A percentile compares a stretch with the other conserved stretches of the same genome.
phyloP scores from a whole-genome alignment of 2,888 invertebrate species.

The Parelbella ahira region DNA sequence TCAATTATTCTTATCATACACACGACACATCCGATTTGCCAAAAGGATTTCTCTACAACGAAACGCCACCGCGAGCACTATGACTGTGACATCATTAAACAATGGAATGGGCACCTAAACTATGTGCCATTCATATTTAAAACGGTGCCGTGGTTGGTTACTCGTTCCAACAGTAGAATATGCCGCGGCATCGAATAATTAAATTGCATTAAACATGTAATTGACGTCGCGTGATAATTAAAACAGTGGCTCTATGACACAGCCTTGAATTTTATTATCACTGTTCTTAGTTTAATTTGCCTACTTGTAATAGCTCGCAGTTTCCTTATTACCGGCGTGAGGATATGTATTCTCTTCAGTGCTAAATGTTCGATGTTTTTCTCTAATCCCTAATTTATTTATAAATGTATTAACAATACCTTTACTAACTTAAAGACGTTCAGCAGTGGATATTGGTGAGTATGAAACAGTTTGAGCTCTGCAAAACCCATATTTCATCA shows the following conservation, averaged over 20 bases:
- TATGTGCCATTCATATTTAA: slow-evolving; percentile 6
- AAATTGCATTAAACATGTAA: slow-evolving; percentile 15
- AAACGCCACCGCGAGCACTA: neutral
- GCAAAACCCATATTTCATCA: slow-evolving; percentile 15
- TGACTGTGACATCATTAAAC: slow-evolving; percentile 13
- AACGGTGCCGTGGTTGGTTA: slow-evolving; percentile 6
- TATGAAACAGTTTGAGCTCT: slow-evolving; percentile 31
- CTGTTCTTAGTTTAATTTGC: slow-evolving; percentile 15
- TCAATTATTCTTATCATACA: slow-evolving; percentile 3
- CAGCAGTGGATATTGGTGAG: slow-evolving; percentile 44
- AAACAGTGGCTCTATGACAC: slow-evolving; percentile 20
- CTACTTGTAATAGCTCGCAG: slow-evolving; percentile 16
- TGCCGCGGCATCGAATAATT: slow-evolving; percentile 10
- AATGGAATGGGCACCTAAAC: slow-evolving; percentile 9
- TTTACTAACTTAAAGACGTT: slow-evolving; percentile 27
- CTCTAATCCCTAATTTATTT: slow-evolving; percentile 5
- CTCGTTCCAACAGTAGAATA: neutral
- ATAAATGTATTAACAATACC: slow-evolving; percentile 14
- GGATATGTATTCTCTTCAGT: slow-evolving; percentile 9
- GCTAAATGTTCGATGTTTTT: neutral
- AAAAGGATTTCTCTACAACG: neutral
- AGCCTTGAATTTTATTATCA: slow-evolving; percentile 24
- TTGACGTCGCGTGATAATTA: slow-evolving; percentile 13
- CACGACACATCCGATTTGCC: slow-evolving; percentile 6
- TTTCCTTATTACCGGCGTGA: slow-evolving; percentile 11